Base-by-base conservation (phyloP, 2,888 invertebrate species). In the Latheticus oryzae region DNA sequence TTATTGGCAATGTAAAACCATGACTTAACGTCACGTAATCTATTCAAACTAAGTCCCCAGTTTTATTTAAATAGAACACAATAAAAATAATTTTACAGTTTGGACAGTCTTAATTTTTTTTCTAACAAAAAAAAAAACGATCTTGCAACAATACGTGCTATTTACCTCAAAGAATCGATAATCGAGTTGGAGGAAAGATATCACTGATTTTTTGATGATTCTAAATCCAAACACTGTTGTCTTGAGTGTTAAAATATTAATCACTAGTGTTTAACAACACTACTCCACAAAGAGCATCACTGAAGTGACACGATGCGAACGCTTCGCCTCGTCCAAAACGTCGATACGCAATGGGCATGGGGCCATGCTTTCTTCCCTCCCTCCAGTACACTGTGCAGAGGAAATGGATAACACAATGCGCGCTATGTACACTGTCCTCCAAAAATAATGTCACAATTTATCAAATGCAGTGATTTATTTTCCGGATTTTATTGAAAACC, bases 261-360 rank as follows among this genome's bases (percentile, higher is more conserved):
- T 32, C 32, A 43, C 28, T 30, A 1, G n/a, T n/a, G n/a, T 21
- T 23, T 30, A 47, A 15, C 48, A 48, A 37, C 37, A 15, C 35
- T n/a, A 13, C 50, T 16, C 37, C 8, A 38, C 50, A 50, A 38
- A 24, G 38, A 21, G 24, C 48, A 17, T 50, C 19, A 8, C 12
- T 33, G 28, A 16, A 38, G 33, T 33, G 33, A 23, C 37, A 38
- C 8, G 13, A 38, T 28, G 32, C 38, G 52, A n/a, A n/a, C n/a
- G n/a, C 52, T 42, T 40, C 32, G 32, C 21, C 40, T 52, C 28
- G 13, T 52, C 42, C 32, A 52, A 52, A 52, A 52, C 50, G 52
- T 52, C 52, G 42, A 52, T 52, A 52, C 52, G 52, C 50, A 40
- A 40, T 38, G 50, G 48, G 35, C 51, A 38, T 40, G 35, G 52